Percentiles rank a stretch among this genome's conserved stretches.
Evolutionary conservation across 2,113 vertebrate genomes (phyloP).

Genomic region (Thryonomys swinderianus): DNA sequence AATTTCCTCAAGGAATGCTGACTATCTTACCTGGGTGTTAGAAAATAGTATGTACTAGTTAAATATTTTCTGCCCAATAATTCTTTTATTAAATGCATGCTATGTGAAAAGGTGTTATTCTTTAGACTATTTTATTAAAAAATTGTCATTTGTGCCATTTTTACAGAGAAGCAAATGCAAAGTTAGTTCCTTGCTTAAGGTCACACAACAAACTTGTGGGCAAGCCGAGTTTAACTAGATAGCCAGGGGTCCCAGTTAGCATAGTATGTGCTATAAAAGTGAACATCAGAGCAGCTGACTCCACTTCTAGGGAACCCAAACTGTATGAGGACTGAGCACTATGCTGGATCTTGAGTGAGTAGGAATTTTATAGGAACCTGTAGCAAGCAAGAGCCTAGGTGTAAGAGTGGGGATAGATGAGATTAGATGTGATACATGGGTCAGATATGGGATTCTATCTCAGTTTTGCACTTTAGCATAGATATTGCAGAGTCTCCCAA

Average conservation of each 20-base stretch:
- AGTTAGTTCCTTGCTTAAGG: neutral
- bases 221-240: neutral
- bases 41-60: neutral
- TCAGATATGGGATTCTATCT: conserved; percentile 1
- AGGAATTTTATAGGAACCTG: neutral
- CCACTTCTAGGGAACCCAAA: neutral
- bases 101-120: neutral
- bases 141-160: neutral
- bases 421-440: neutral
- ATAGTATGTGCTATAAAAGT: neutral
- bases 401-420: neutral
- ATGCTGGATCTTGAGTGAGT: neutral
- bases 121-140: neutral
- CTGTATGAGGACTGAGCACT: neutral
- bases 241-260: neutral
- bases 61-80: neutral
- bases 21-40: neutral
- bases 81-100: neutral
- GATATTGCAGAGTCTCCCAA: neutral
- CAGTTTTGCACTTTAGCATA: neutral
- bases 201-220: neutral
- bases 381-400: neutral
- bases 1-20: neutral
- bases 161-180: neutral
- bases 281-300: neutral